Evolutionary conservation across 1,140 invertebrate species (phyloP).

Genomic region (Cylas formicarius): DNA sequence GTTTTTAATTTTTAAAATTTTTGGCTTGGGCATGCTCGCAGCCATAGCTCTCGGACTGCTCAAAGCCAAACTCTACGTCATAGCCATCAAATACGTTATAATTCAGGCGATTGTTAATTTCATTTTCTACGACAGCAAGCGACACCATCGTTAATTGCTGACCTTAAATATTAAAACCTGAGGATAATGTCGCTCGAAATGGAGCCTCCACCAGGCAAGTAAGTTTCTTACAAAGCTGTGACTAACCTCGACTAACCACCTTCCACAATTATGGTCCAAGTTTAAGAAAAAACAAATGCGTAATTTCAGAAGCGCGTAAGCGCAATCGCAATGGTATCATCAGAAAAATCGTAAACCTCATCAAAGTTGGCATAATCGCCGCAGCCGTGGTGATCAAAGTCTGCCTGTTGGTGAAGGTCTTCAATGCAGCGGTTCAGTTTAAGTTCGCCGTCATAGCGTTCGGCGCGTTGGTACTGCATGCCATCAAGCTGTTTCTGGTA

Average conservation of each 20-base stretch:
- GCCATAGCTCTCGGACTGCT: conserved; percentile 2
- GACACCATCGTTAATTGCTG: neutral
- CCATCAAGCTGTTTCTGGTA: conserved; percentile 1
- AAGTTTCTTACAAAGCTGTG: too few species aligned
- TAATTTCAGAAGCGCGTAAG: conserved; percentile 7
- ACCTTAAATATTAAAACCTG: neutral
- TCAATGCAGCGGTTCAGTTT: conserved; percentile 9
- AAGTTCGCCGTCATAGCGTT: conserved; percentile 9
- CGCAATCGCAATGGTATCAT: neutral
- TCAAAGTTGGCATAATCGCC: neutral
- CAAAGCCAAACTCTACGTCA: conserved; percentile 10
- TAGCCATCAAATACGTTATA: conserved; percentile 10
- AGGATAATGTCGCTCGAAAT: neutral
- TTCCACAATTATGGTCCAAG: too few species aligned
- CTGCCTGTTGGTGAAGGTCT: conserved; percentile 7
- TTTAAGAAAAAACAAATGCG: too few species aligned
- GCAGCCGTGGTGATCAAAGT: conserved; percentile 7
- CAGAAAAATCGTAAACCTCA: conserved; percentile 2
- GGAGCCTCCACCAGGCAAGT: too few species aligned
- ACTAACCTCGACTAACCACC: too few species aligned
- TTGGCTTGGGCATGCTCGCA: conserved; percentile 8
- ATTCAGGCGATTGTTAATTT: conserved; percentile 15
- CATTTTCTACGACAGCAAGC: conserved; percentile 4
- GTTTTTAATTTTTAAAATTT: conserved; percentile 4
- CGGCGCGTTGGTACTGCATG: neutral